Evolutionary conservation across 1,140 invertebrate species (phyloP), one percentile per base, ranked within the genome.

Genomic region (Caenorhabditis latens): DNA sequence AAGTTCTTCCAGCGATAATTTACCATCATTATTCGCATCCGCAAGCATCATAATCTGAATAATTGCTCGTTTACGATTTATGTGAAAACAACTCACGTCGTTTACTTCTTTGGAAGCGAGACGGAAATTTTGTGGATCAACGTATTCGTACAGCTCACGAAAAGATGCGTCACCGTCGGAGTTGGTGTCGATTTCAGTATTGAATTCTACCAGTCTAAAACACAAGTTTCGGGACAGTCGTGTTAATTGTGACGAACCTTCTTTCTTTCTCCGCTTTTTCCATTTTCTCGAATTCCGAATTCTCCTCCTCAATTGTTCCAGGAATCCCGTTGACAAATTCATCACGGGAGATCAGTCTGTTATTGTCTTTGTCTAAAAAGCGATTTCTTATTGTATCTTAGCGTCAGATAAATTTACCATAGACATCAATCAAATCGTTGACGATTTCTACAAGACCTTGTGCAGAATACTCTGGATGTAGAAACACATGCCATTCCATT

Each of bases 61-160:
- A 46, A 43, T 19, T 5, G 46, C 19, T 8, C 4, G 19, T 46
- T 71, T 71, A 19, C 8, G 8, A 19, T 14, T 6, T 19, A 71
- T 7, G 14, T 46, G 3, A n/a, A 43, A 4, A 7, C 5, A 19
- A 43, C 42, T 63, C 8, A 71, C 65, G 6, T 71, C 13, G 16
- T 71, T 71, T 14, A 71, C 65, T 71, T 71, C 65, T 16, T 71
- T 71, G 4, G 42, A 71, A 71, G 65, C 40, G 9, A 11, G 16
- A 43, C 65, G 40, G 65, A 71, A 71, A 8, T 71, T 71, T 46
- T 43, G 65, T 71, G 65, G 65, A 46, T 71, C 65, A 7, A 71
- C 21, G n/a, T 71, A 71, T 19, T 71, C 65, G 19, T 71, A 71
- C 1, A 71, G 40, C 19, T 71, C 65, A 8, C 42, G 40, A 19